Evolutionary conservation across 1,140 invertebrate genomes (phyloP), one percentile per base, ranked within the genome.

Genomic region (Nylanderia fulva): DNA sequence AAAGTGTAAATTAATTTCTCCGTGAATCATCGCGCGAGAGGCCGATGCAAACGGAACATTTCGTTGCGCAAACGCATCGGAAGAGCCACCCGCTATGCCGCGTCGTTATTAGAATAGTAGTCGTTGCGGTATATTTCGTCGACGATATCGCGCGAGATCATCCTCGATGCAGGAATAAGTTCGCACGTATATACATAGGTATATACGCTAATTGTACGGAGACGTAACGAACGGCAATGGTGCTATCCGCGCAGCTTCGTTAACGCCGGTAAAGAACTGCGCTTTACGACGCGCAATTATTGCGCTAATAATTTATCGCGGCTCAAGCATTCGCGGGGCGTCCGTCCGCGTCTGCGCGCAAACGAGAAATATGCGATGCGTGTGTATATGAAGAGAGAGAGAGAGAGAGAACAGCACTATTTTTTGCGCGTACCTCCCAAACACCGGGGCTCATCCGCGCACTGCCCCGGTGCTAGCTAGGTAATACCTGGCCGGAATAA

Each of bases 221-320:
- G 86, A 77, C 36, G 45, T 85, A 86, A 88, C 52, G 85, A 85
- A 79, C 82, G 85, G 11, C 11, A 48, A 33, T 27, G 56, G 7
- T 13, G 15, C n/a, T 21, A 33, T 63, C 29, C 18, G 18, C 21
- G 48, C 60, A 60, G 60, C 84, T 89, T 88, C 77, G 76, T 88
- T 88, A 88, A 83, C 69, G 84, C 45, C 9, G 39, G 48, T 52
- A 88, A 85, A 86, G 42, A 84, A 75, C 45, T 42, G 72, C 45
- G 45, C 48, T 79, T 71, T 72, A 74, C 79, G 72, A 84, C 58
- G 33, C 75, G 72, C 66, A 86, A 89, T 88, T 89, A 88, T 88
- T 75, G 60, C 54, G 69, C 79, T 84, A 86, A 88, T 89, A 88
- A 88, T 89, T 88, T 88, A 89, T 71, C 64, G 66, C 66, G 58